Conservation (phyloP, 2,797 vertebrate species). For the Poecilia velifera region DNA sequence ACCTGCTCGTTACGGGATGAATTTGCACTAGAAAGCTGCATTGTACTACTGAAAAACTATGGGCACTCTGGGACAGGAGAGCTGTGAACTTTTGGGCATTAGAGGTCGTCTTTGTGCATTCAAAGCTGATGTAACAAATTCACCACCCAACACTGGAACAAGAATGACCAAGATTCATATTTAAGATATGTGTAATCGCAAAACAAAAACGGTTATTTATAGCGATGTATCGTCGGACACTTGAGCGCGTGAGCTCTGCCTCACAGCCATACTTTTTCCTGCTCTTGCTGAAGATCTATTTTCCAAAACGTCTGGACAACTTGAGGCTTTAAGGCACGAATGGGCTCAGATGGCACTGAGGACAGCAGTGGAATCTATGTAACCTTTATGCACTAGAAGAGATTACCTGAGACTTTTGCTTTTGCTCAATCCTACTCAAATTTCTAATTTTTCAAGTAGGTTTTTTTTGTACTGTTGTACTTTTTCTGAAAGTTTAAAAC, state of each 20-base stretch:
- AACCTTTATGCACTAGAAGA: slow-evolving; percentile 34
- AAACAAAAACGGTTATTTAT: slow-evolving; percentile 12
- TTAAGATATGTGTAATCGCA: slow-evolving; percentile 18
- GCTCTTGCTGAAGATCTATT: slow-evolving; percentile 30
- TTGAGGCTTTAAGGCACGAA: slow-evolving; percentile 34
- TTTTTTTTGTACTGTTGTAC: slow-evolving; percentile 72
- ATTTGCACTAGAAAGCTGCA: slow-evolving; percentile 71
- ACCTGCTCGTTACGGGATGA: slow-evolving; percentile 43
- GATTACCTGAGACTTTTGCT: slow-evolving; percentile 26
- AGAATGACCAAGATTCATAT: slow-evolving; percentile 32
- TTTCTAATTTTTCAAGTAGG: slow-evolving; percentile 42
- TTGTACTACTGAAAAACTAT: slow-evolving; percentile 74
- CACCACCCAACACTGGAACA: slow-evolving; percentile 64
- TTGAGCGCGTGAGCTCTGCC: slow-evolving; percentile 30
- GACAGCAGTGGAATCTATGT: slow-evolving; percentile 14
- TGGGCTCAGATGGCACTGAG: slow-evolving; percentile 35
- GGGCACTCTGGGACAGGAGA: slow-evolving; percentile 23
- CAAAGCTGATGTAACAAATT: slow-evolving; percentile 46
- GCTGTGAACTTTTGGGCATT: slow-evolving; percentile 55
- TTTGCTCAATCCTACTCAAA: slow-evolving; percentile 28
- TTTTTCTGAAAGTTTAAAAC: slow-evolving; percentile 62
- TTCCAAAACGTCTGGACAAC: neutral
- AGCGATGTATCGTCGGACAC: slow-evolving; percentile 16
- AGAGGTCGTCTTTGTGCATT: slow-evolving; percentile 26
- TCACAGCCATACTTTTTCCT: slow-evolving; percentile 29